phyloP scores from a whole-genome alignment of 2,797 vertebrate species.

The Gambelia wislizenii region DNA sequence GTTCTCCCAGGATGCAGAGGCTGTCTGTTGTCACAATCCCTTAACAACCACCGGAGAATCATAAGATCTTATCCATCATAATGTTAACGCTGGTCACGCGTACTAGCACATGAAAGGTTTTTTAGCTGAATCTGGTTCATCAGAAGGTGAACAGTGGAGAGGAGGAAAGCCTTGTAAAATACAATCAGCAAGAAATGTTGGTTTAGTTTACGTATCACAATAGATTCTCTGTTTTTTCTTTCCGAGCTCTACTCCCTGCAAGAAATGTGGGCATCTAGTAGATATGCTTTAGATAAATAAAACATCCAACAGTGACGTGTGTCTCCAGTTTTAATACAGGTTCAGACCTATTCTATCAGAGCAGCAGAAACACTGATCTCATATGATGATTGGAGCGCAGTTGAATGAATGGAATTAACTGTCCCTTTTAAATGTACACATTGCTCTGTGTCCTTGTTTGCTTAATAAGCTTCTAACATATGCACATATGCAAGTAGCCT shows the following conservation, averaged over 20 bases:
- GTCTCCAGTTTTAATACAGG: not conserved
- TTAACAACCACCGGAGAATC: not conserved
- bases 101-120: not conserved
- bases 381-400: not conserved
- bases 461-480: not conserved
- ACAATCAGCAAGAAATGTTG: not conserved
- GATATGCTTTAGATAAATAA: too few relatives aligned
- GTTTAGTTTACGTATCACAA: not conserved
- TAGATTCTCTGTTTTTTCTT: too few relatives aligned
- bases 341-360: not conserved
- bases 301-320: not conserved
- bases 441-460: not conserved
- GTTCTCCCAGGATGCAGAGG: slow-evolving; percentile 1
- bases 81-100: not conserved
- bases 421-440: not conserved
- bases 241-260: too few relatives aligned
- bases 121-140: slow-evolving; percentile 1
- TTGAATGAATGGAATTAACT: not conserved
- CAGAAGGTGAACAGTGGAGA: slow-evolving; percentile 4
- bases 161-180: not conserved
- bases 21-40: slow-evolving; percentile 1
- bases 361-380: not conserved
- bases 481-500: not conserved
- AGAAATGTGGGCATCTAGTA: not conserved
- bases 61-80: not conserved